A percentile compares a stretch with the other conserved stretches of the same genome.
phyloP scores from a whole-genome alignment of 2,888 invertebrate genomes.

The Nephrotoma appendiculata region DNA sequence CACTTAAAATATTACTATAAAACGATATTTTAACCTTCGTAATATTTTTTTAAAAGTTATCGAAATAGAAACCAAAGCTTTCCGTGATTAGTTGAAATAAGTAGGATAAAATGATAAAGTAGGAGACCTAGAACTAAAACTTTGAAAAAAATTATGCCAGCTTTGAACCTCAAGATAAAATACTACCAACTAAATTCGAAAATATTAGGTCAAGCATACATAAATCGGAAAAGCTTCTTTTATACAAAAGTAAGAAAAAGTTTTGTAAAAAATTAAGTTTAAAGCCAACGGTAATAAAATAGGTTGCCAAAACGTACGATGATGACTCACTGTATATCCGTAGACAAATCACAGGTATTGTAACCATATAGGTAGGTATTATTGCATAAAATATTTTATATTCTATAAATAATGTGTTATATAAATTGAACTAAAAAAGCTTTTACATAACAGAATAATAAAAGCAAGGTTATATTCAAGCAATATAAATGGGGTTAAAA shows the following conservation, averaged over 20 bases:
- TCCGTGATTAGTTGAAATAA: neutral
- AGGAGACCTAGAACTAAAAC: neutral
- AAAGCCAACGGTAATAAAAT: neutral
- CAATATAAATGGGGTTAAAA: neutral
- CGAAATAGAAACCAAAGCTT: neutral
- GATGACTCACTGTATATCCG: neutral
- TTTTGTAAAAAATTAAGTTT: neutral
- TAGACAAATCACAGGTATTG: neutral
- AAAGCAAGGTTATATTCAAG: neutral
- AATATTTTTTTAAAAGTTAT: neutral
- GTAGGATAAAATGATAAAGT: neutral
- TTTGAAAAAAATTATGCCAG: neutral
- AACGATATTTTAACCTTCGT: neutral
- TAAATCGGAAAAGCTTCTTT: neutral
- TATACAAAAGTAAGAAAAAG: neutral
- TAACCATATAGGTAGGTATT: neutral
- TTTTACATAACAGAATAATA: neutral
- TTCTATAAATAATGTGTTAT: neutral
- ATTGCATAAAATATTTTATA: neutral
- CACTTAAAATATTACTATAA: neutral
- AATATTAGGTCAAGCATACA: neutral
- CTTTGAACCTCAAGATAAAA: neutral
- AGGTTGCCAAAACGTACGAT: neutral
- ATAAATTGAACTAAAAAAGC: neutral
- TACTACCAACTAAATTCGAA: neutral